A percentile compares a stretch with the other conserved stretches of the same genome.
Conservation (phyloP, 2,113 vertebrate genomes). For the Mus spicilegus region DNA sequence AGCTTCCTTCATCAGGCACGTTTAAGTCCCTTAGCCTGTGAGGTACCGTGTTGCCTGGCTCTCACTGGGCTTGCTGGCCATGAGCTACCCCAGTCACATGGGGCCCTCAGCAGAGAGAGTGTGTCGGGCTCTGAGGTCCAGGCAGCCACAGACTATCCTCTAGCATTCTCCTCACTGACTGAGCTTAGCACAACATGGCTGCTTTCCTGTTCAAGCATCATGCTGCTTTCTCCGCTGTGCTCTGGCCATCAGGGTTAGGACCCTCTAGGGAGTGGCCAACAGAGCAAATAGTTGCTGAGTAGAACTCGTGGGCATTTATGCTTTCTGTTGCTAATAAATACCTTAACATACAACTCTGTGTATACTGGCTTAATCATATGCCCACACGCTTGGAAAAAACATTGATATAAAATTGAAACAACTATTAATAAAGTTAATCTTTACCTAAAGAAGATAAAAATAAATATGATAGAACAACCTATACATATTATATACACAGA, state of each 20-base stretch:
- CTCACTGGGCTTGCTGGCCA: no score
- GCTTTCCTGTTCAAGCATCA: neutral
- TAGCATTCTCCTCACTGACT: no score
- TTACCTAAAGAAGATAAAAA: neutral
- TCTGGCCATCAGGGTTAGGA: neutral
- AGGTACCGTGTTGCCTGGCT: neutral
- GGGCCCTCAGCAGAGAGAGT: accelerated
- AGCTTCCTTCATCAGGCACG: neutral
- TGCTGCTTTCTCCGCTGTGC: neutral
- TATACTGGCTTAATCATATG: no score
- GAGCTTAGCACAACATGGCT: accelerated
- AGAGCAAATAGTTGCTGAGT: neutral
- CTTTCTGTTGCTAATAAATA: neutral
- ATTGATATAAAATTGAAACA: neutral
- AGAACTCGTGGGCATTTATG: neutral
- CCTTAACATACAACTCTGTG: neutral
- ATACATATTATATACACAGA: neutral
- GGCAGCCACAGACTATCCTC: accelerated
- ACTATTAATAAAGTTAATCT: neutral
- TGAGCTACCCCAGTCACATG: accelerated
- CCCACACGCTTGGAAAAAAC: neutral
- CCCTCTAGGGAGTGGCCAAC: no score
- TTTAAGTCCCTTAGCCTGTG: no score
- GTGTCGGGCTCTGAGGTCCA: neutral
- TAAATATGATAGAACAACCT: neutral